Evolutionary conservation across 1,140 invertebrate genomes (phyloP).

Genomic region (Lasioglossum albipes): DNA sequence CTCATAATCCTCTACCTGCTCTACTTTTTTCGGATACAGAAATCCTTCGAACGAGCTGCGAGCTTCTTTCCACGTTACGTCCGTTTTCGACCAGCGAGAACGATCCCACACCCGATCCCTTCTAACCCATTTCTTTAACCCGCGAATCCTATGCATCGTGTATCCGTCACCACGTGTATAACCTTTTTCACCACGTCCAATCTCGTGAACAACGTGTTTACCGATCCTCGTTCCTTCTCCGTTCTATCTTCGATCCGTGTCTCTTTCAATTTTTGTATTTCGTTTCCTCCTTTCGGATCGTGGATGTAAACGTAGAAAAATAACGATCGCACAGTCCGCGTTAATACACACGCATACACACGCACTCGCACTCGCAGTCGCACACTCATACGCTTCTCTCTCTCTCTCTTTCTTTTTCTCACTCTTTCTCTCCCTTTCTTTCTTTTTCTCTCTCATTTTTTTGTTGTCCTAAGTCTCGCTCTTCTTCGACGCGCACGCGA

Average conservation of each 20-base stretch:
- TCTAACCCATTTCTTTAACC: background rate
- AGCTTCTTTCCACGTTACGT: slow-evolving; percentile 33
- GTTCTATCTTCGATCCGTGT: background rate
- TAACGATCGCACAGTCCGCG: slow-evolving; percentile 60
- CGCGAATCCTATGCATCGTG: background rate
- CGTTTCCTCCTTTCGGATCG: slow-evolving; percentile 23
- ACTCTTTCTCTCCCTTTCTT: background rate
- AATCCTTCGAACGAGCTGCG: slow-evolving; percentile 37
- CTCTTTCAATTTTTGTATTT: background rate
- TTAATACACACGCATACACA: slow-evolving; percentile 30
- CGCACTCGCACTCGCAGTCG: background rate
- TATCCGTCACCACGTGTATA: background rate
- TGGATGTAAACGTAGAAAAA: slow-evolving; percentile 64
- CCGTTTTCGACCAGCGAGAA: slow-evolving; percentile 64
- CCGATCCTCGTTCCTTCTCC: background rate
- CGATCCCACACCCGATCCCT: background rate
- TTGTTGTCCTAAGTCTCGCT: slow-evolving; percentile 23
- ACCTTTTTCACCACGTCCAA: background rate
- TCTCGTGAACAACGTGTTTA: background rate
- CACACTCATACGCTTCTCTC: background rate
- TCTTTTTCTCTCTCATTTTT: background rate
- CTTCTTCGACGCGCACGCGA: slow-evolving; percentile 28
- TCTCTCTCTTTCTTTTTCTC: background rate
- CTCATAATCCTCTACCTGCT: background rate
- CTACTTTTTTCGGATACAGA: background rate